A percentile compares a stretch with the other conserved stretches of the same genome.
Evolutionary conservation across 2,888 invertebrate genomes (phyloP).

Genomic region (Tetranychus truncatus): DNA sequence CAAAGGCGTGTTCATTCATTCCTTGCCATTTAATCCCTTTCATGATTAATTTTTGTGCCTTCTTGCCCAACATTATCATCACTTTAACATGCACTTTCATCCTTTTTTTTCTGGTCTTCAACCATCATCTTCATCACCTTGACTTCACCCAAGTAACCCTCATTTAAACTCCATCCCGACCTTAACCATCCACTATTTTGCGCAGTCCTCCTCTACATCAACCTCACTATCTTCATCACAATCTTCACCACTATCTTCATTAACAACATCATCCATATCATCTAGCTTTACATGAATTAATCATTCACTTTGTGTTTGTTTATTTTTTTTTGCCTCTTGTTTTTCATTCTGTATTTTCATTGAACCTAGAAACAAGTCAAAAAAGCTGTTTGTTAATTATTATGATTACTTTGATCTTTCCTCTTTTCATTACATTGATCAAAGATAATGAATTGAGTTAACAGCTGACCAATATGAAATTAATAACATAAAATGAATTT

Average conservation of each 20-base stretch:
- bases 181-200: not conserved
- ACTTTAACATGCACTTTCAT: not conserved
- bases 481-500: not conserved
- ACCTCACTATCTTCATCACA: not conserved
- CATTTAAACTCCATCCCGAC: not conserved
- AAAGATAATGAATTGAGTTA: not conserved
- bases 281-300: not conserved
- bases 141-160: not conserved
- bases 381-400: no score
- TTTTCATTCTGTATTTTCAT: no score
- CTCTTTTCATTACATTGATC: not conserved
- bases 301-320: not conserved
- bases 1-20: not conserved
- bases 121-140: not conserved
- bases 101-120: not conserved
- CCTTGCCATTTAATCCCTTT: slow-evolving; percentile 4
- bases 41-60: not conserved
- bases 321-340: no score
- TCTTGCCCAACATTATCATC: not conserved
- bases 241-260: not conserved
- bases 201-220: not conserved
- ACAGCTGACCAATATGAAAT: not conserved
- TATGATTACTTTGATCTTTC: no score
- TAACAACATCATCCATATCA: not conserved
- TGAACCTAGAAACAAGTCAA: no score